phyloP scores from a whole-genome alignment of 2,797 vertebrate species.

The Spizella passerina region DNA sequence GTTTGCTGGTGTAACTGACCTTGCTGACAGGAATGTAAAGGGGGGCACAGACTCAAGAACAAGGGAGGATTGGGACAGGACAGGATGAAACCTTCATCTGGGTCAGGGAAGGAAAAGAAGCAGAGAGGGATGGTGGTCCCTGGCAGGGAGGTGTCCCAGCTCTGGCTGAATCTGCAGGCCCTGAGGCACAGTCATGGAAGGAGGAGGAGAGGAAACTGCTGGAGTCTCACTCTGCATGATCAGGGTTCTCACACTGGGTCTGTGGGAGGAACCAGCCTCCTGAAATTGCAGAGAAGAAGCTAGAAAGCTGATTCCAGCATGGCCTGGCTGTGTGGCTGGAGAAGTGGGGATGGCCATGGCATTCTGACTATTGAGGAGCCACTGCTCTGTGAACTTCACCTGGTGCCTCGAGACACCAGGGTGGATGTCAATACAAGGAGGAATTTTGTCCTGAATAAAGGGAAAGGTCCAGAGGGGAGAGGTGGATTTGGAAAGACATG shows the following conservation, averaged over 20 bases:
- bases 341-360: not conserved
- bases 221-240: accelerated
- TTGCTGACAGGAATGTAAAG: not conserved
- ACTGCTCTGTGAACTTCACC: not conserved
- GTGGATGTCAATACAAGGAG: not conserved
- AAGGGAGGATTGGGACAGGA: no score
- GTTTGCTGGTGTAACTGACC: not conserved
- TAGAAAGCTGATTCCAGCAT: not conserved
- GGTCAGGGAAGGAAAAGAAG: not conserved
- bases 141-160: not conserved
- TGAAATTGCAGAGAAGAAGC: not conserved
- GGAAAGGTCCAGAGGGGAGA: not conserved
- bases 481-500: not conserved
- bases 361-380: not conserved
- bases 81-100: not conserved
- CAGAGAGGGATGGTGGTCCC: not conserved
- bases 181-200: not conserved
- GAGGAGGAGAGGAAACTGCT: not conserved
- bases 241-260: not conserved
- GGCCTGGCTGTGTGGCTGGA: not conserved
- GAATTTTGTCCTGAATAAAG: not conserved
- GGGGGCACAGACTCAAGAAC: not conserved
- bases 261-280: not conserved
- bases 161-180: not conserved
- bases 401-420: not conserved